phyloP scores from a whole-genome alignment of 30 jellyfish, hydroid and myxozoan genomes.

The Phacellophora camtschatica region DNA sequence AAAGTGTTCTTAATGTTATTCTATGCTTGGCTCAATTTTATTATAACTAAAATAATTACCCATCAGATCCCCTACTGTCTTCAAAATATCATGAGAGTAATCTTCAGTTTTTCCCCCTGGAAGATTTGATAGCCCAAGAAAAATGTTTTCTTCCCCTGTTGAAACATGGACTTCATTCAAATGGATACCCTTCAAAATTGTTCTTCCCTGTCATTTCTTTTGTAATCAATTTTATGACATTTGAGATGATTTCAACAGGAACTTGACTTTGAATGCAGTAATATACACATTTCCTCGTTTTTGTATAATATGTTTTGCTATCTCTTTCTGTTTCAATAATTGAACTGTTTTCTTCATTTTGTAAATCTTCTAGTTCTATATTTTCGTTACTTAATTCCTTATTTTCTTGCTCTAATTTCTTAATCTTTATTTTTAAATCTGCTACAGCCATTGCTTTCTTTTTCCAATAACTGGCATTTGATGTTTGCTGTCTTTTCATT shows the following conservation, averaged over 20 bases:
- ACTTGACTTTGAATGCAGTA: conserved; percentile 22
- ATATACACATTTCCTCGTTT: conserved; percentile 27
- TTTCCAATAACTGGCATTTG: conserved; percentile 3
- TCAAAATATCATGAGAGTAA: background rate
- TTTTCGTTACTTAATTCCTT: background rate
- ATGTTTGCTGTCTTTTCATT: background rate
- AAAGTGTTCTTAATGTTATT: background rate
- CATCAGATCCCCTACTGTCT: background rate
- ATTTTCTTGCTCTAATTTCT: background rate
- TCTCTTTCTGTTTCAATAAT: background rate
- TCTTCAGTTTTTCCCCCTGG: conserved; percentile 34
- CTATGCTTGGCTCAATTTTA: background rate
- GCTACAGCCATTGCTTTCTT: background rate
- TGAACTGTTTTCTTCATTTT: background rate
- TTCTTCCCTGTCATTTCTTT: conserved; percentile 17
- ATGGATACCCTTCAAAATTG: conserved; percentile 10
- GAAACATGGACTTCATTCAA: conserved; percentile 21
- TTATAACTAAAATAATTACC: background rate
- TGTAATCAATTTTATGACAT: background rate
- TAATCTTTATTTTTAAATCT: background rate
- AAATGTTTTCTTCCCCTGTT: conserved; percentile 1
- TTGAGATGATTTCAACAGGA: background rate
- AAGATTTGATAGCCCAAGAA: background rate
- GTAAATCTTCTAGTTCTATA: background rate
- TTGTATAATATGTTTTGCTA: background rate